A percentile compares a stretch with the other conserved stretches of the same genome.
Evolutionary conservation across 1,140 invertebrate genomes (phyloP).

Genomic region (Hycleus phaleratus): DNA sequence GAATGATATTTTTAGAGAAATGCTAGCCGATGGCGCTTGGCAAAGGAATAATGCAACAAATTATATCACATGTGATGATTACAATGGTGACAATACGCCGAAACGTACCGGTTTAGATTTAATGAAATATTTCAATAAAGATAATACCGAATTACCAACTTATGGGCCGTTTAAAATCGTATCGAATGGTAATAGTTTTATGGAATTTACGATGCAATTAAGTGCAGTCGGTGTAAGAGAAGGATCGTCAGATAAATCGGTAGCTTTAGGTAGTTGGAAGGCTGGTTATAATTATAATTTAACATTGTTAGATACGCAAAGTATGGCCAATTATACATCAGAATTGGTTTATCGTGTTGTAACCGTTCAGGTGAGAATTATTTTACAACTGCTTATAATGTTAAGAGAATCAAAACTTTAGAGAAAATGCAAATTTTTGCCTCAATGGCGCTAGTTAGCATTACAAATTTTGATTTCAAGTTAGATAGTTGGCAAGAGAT

Average conservation of each 20-base stretch:
- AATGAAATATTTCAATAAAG: constrained; percentile 40
- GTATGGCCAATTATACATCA: constrained; percentile 67
- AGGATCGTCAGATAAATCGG: constrained; percentile 55
- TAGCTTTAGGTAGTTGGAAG: constrained; percentile 57
- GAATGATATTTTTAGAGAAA: constrained; percentile 24
- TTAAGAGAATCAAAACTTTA: too few relatives aligned
- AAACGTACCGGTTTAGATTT: constrained; percentile 38
- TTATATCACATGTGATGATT: constrained; percentile 69
- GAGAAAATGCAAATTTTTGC: too few relatives aligned
- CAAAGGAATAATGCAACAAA: constrained; percentile 51
- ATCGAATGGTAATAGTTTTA: constrained; percentile 61
- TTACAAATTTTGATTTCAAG: too few relatives aligned
- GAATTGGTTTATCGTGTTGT: constrained; percentile 52
- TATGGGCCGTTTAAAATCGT: constrained; percentile 50
- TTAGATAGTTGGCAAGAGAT: too few relatives aligned
- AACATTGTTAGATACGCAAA: constrained; percentile 51
- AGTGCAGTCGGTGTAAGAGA: constrained; percentile 57
- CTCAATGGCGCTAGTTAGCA: too few relatives aligned
- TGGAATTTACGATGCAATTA: constrained; percentile 64
- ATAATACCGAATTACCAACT: constrained; percentile 51
- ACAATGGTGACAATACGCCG: constrained; percentile 63
- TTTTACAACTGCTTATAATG: neutral
- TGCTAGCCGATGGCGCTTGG: constrained; percentile 58
- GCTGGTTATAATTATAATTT: constrained; percentile 57
- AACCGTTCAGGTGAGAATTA: constrained; percentile 22